Percentiles rank a stretch among this genome's conserved stretches.
These are phyloP conservation scores for Cephalotes varians DNA, from an alignment of 2,888 invertebrate species.

Conservation along the genomic window DNA sequence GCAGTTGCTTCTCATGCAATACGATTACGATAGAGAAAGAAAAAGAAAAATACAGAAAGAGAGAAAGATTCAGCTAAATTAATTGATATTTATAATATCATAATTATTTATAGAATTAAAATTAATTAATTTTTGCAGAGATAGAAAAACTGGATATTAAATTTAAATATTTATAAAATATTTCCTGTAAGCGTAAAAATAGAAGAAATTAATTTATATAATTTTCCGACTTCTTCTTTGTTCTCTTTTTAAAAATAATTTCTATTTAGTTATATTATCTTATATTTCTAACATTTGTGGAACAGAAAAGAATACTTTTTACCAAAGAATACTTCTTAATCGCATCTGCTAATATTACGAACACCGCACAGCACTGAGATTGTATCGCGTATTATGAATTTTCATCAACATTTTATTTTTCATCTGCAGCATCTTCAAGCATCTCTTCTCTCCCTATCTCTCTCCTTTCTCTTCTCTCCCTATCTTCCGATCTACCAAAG, in stretches of 20 bases:
- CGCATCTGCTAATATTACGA: constrained; percentile 8
- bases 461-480: not conserved
- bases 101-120: constrained; percentile 19
- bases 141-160: not conserved
- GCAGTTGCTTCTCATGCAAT: constrained; percentile 11
- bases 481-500: constrained; percentile 45
- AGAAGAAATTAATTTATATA: not conserved
- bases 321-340: not conserved
- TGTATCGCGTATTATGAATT: constrained; percentile 11
- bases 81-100: constrained; percentile 13
- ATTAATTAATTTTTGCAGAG: not conserved
- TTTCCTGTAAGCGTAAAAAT: not conserved
- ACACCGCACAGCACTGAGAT: not conserved
- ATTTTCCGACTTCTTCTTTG: not conserved
- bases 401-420: constrained; percentile 32
- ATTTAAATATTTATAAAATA: not conserved
- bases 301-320: constrained; percentile 5
- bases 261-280: not conserved
- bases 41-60: not conserved
- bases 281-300: not conserved
- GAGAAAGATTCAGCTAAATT: constrained; percentile 1
- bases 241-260: not conserved
- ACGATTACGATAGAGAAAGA: constrained; percentile 22
- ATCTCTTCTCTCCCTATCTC: not conserved
- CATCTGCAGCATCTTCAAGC: constrained; percentile 4